Conservation (phyloP, 2,797 vertebrate genomes). For the Graptemys geographica region DNA sequence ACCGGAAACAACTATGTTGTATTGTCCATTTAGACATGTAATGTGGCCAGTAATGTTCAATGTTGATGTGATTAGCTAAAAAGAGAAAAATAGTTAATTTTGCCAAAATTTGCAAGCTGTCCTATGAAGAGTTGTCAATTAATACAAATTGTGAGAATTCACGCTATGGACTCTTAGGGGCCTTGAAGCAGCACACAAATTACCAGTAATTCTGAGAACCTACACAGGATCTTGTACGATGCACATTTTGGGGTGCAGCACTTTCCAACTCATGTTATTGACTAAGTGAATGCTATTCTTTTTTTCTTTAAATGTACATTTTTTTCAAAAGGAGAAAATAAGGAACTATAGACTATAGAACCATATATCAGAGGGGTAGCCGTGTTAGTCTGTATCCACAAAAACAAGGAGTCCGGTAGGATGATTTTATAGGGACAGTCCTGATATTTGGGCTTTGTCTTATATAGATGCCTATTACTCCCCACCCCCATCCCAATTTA, state of each 20-base stretch:
- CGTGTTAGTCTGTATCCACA: too few relatives aligned
- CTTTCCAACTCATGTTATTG: neutral
- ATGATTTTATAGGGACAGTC: too few relatives aligned
- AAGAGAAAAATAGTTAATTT: neutral
- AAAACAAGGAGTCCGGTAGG: too few relatives aligned
- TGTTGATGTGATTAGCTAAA: neutral
- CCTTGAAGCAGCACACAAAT: accelerated
- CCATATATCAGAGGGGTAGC: neutral
- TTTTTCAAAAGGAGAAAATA: constrained; percentile 49
- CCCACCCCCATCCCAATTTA: too few relatives aligned
- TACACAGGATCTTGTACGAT: neutral
- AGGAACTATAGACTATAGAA: constrained; percentile 42
- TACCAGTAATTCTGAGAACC: neutral
- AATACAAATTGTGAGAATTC: neutral
- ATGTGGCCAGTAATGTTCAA: neutral
- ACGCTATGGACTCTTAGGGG: accelerated
- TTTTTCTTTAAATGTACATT: neutral
- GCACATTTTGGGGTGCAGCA: neutral
- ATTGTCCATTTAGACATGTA: neutral
- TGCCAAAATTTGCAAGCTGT: accelerated
- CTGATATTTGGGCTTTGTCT: too few relatives aligned
- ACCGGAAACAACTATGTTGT: neutral
- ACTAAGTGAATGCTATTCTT: neutral
- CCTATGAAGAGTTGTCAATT: neutral
- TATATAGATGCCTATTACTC: too few relatives aligned